A percentile compares a stretch with the other conserved stretches of the same genome.
Conservation (phyloP, 2,797 vertebrate genomes). For the Rhynchonycteris naso region DNA sequence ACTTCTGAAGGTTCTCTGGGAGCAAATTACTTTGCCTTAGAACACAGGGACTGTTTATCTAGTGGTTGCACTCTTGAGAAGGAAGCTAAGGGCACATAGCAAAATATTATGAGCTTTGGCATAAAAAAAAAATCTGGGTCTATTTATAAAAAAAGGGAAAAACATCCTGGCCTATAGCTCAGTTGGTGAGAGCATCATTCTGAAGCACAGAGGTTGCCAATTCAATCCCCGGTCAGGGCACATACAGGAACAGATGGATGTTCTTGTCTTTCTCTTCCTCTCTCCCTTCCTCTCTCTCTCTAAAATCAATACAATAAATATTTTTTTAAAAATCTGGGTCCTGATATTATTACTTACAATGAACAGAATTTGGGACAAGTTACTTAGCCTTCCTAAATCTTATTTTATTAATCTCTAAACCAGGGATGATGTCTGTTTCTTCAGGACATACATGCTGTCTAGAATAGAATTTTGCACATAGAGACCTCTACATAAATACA, state of each 20-base stretch:
- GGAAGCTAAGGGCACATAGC: background rate
- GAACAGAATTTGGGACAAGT: background rate
- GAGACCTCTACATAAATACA: background rate
- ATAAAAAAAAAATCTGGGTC: background rate
- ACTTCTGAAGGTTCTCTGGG: background rate
- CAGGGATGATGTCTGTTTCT: background rate
- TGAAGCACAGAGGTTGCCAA: no score
- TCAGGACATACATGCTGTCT: background rate
- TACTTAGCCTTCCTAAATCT: background rate
- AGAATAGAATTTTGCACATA: slow-evolving; percentile 1
- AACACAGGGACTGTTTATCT: background rate
- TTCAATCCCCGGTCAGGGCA: no score
- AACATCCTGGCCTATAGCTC: no score
- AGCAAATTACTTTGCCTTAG: background rate
- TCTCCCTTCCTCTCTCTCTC: no score
- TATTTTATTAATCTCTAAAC: slow-evolving; percentile 13
- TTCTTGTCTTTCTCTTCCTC: no score
- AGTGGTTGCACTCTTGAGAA: background rate
- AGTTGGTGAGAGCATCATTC: no score
- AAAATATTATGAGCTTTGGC: background rate
- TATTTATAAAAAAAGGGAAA: no score
- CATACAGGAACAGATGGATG: no score
- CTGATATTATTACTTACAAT: background rate
- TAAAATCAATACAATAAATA: no score
- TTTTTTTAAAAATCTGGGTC: background rate